These are phyloP conservation scores for Episyrphus balteatus DNA, from an alignment of 1,140 invertebrate genomes.

Conservation along the genomic window DNA sequence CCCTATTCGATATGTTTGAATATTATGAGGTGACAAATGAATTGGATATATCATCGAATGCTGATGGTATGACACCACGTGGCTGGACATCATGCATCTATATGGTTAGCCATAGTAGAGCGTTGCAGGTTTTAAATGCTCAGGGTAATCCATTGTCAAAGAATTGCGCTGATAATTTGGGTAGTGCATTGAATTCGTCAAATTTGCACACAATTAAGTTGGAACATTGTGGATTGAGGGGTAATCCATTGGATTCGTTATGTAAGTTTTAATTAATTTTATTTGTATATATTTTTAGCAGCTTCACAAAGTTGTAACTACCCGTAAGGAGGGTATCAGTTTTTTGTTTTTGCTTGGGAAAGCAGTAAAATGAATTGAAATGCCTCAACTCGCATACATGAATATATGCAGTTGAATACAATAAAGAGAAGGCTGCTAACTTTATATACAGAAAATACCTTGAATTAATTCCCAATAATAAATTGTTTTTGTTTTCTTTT, in stretches of 20 bases:
- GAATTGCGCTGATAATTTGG: conserved; percentile 26
- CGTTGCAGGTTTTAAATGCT: conserved; percentile 27
- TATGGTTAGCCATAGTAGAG: conserved; percentile 31
- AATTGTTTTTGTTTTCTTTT: conserved; percentile 2
- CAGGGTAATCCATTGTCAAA: conserved; percentile 33
- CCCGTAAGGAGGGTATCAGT: too few relatives aligned
- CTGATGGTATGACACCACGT: conserved; percentile 48
- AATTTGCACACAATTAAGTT: conserved; percentile 60
- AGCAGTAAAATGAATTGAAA: too few relatives aligned
- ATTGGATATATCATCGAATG: conserved; percentile 67
- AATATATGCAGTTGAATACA: too few relatives aligned
- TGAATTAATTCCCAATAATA: not conserved
- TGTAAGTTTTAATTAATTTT: conserved; percentile 39
- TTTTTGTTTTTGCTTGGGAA: too few relatives aligned
- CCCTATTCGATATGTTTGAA: conserved; percentile 84
- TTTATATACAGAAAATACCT: too few relatives aligned
- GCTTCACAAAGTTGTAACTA: too few relatives aligned
- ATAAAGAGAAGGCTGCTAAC: too few relatives aligned
- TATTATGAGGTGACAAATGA: conserved; percentile 76
- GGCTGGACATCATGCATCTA: conserved; percentile 56
- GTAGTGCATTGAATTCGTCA: conserved; percentile 40
- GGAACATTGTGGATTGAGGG: conserved; percentile 59
- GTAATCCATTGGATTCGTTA: conserved; percentile 51
- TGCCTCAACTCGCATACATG: too few relatives aligned
- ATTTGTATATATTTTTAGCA: not conserved